A percentile compares a stretch with the other conserved stretches of the same genome.
phyloP scores from a whole-genome alignment of 2,113 vertebrate genomes.

The Pionites leucogaster region DNA sequence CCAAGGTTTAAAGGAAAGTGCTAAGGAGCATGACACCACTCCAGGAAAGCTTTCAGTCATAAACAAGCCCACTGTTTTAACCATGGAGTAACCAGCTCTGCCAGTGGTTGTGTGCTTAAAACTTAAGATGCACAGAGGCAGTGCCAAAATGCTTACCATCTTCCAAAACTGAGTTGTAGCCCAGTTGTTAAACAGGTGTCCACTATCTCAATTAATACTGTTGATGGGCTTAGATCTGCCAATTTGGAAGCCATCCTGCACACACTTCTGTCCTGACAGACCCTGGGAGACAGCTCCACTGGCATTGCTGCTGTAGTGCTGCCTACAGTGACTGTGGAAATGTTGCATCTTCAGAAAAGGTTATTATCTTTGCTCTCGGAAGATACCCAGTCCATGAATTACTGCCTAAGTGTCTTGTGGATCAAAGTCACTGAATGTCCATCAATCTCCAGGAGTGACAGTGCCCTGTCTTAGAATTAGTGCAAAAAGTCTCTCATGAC shows the following conservation, averaged over 20 bases:
- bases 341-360: neutral
- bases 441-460: rapidly evolving
- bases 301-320: neutral
- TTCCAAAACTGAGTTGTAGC: neutral
- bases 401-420: neutral
- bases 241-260: neutral
- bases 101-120: neutral
- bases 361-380: neutral
- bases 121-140: neutral
- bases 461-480: neutral
- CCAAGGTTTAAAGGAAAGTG: neutral
- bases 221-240: neutral
- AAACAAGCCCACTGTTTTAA: neutral
- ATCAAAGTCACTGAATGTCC: neutral
- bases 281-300: neutral
- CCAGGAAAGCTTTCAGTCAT: neutral
- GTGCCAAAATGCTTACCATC: neutral
- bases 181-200: neutral
- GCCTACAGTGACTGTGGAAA: neutral
- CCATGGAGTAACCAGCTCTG: neutral
- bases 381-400: neutral
- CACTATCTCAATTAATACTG: neutral
- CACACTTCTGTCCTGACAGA: neutral
- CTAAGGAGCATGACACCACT: neutral
- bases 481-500: conserved; percentile 4